Conservation (phyloP, 92 coral and sea anemone species). For the Nematostella vectensis region DNA sequence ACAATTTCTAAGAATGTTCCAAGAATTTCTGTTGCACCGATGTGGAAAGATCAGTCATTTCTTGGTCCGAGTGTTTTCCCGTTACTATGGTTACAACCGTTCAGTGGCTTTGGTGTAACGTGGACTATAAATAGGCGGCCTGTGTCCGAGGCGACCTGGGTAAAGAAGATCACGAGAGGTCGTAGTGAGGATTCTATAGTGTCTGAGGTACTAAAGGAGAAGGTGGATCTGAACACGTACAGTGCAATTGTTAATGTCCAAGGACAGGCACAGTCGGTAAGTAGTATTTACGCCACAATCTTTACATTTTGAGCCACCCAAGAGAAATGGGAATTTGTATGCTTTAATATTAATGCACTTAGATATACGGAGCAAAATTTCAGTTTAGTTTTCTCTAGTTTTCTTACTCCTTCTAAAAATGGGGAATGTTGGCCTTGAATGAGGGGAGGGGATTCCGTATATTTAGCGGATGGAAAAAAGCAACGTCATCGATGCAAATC, state of each 20-base stretch:
- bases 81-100: conserved; percentile 7
- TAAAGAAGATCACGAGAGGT: conserved; percentile 27
- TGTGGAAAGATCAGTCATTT: neutral
- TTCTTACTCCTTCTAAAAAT: too few relatives aligned
- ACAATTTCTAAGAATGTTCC: neutral
- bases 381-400: too few relatives aligned
- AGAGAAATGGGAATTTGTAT: too few relatives aligned
- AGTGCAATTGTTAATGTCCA: conserved; percentile 42
- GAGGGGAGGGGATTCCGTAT: too few relatives aligned
- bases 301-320: too few relatives aligned
- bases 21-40: neutral
- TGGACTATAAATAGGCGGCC: conserved; percentile 27
- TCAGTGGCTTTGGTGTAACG: conserved; percentile 6
- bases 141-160: conserved; percentile 28
- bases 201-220: conserved; percentile 40
- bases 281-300: too few relatives aligned
- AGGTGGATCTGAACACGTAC: conserved; percentile 23
- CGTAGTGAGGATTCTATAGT: conserved; percentile 6
- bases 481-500: too few relatives aligned
- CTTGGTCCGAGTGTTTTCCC: neutral
- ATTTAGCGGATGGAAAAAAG: too few relatives aligned
- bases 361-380: too few relatives aligned
- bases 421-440: too few relatives aligned
- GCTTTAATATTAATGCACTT: too few relatives aligned
- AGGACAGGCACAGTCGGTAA: conserved; percentile 15